Base-by-base conservation (phyloP, 2,797 vertebrate species). In the Otus scops region DNA sequence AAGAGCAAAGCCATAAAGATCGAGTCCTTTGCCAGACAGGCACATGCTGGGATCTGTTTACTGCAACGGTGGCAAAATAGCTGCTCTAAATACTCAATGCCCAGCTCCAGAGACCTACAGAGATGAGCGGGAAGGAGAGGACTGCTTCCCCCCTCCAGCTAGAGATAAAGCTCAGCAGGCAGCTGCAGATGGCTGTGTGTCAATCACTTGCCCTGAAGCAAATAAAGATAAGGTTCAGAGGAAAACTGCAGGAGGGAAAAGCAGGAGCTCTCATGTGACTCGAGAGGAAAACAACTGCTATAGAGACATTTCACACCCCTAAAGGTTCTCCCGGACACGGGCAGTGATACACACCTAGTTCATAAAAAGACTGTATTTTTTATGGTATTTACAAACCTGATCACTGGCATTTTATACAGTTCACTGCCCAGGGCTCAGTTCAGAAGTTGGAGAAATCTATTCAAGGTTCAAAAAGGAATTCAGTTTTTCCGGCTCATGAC, bases 1-100 rank as follows among this genome's bases (percentile, higher is more conserved):
- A 96, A 92, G 45, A 95, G 83, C 26, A 82, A 94, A 89, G 80
- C 93, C 64, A 27, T 76, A 60, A 95, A 93, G 41, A 85, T 10
- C 0, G 34, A 67, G 77, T 22, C 67, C 75, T 63, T 51, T 79
- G 60, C 85, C 89, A 94, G 79, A 41, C 27, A 60, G 48, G 56
- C 80, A 87, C 70, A 94, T 11, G 28, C 63, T 88, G 50, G 57
- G 45, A 79, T 79, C 13, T 39, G 54, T 84, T 95, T 34, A 68
- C 57, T 65, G 50, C 50, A 38, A 23, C 0, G 11, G 60, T 53
- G 84, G 74, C 78, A 87, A 67, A 93, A 54, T 1, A 79, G 36
- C 36, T 63, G 53, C 53, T 82, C 48, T 26, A 28, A 77, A 67
- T 9, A 34, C 39, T n/a, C 11, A 3, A 2, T 24, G 61, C 59